A percentile compares a stretch with the other conserved stretches of the same genome.
Evolutionary conservation across 2,113 vertebrate species (phyloP).

Genomic region (Rhea americana): DNA sequence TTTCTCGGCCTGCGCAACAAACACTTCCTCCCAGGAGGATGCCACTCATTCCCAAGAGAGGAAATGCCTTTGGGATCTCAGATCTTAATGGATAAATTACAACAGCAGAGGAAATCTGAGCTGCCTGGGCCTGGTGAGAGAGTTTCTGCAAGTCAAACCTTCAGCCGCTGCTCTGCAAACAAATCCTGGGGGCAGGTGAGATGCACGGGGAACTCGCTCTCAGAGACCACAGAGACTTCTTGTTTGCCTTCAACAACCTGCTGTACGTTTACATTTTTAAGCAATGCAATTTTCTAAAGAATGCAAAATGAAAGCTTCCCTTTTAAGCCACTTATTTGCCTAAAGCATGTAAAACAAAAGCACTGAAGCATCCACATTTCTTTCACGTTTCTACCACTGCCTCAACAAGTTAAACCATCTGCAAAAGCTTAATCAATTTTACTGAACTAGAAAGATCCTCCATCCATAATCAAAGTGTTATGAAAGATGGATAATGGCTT

Average conservation of each 20-base stretch:
- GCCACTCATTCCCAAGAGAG: not conserved
- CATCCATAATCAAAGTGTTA: not conserved
- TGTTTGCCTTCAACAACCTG: not conserved
- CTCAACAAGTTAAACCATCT: conserved; percentile 32
- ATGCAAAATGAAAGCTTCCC: not conserved
- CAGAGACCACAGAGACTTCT: not conserved
- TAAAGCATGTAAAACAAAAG: not conserved
- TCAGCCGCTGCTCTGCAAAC: not conserved
- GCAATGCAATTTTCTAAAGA: not conserved
- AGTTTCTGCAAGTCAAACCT: not conserved
- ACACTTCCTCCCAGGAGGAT: not conserved
- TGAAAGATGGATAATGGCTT: not conserved
- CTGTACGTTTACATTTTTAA: not conserved
- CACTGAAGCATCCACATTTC: conserved; percentile 17
- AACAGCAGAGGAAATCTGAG: not conserved
- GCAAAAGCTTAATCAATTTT: conserved; percentile 27
- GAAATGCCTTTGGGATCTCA: not conserved
- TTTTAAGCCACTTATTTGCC: not conserved
- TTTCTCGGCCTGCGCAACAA: not conserved
- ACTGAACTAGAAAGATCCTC: not conserved
- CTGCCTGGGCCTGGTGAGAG: not conserved
- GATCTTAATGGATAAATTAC: not conserved
- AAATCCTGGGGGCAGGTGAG: not conserved
- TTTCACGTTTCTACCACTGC: not conserved
- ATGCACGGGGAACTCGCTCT: not conserved